phyloP scores from a whole-genome alignment of 2,888 invertebrate species.

The Thereva nobilitata region DNA sequence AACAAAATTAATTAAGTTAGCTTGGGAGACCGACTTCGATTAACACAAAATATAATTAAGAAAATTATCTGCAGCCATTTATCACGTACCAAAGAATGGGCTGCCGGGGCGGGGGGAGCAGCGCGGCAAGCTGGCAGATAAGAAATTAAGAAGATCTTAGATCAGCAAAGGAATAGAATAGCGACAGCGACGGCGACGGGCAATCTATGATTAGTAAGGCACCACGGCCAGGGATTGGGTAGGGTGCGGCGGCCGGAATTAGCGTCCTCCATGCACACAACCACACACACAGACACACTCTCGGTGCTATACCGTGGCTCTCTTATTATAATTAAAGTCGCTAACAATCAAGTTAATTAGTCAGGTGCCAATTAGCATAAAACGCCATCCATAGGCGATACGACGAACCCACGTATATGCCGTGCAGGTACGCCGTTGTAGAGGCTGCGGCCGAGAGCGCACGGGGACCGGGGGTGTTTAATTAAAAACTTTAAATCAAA shows the following conservation, averaged over 20 bases:
- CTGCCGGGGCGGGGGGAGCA: background rate
- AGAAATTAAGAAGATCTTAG: slow-evolving; percentile 32
- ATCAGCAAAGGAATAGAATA: slow-evolving; percentile 23
- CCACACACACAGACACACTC: no score
- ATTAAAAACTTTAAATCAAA: slow-evolving; percentile 42
- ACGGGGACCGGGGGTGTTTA: slow-evolving; percentile 27
- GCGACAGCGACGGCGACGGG: background rate
- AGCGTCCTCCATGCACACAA: slow-evolving; percentile 10
- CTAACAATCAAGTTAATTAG: slow-evolving; percentile 36
- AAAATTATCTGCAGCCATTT: slow-evolving; percentile 44
- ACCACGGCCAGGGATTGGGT: no score
- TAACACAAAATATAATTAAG: slow-evolving; percentile 44
- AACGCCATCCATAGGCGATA: background rate
- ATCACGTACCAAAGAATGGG: slow-evolving; percentile 37
- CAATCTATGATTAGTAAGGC: no score
- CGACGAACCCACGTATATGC: no score
- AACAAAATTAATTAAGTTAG: slow-evolving; percentile 44
- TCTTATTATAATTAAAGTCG: slow-evolving; percentile 27
- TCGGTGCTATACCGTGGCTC: slow-evolving; percentile 2
- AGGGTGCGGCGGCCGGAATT: background rate
- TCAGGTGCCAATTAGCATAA: slow-evolving; percentile 37
- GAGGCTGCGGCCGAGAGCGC: slow-evolving; percentile 11
- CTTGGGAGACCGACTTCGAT: slow-evolving; percentile 43
- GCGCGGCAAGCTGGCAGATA: slow-evolving; percentile 10
- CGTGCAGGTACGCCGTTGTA: background rate